Evolutionary conservation across 2,113 vertebrate genomes (phyloP).

Genomic region (Triplophysa tibetana): DNA sequence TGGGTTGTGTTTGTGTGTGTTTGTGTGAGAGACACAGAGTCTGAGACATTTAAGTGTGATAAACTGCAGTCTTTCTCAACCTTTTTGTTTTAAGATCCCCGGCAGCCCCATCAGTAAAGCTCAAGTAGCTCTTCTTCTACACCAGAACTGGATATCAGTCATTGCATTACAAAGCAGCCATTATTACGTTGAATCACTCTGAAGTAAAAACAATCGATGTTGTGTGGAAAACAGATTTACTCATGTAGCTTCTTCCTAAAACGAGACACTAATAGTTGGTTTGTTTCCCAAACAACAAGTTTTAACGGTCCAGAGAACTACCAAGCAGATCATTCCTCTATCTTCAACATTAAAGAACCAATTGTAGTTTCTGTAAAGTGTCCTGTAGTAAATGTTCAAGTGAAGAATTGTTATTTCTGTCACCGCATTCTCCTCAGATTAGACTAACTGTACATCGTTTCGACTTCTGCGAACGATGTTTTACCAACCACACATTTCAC

Average conservation of each 20-base stretch:
- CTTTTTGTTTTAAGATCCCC: neutral
- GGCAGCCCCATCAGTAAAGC: no score
- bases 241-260: no score
- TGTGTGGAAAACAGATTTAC: no score
- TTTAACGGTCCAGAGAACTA: no score
- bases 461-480: neutral
- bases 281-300: no score
- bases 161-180: no score
- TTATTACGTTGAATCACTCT: no score
- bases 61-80: neutral
- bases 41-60: constrained; percentile 13
- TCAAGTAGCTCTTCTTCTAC: no score
- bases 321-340: no score
- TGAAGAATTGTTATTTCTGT: neutral
- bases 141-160: no score
- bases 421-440: neutral
- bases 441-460: neutral
- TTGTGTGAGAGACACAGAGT: constrained; percentile 40
- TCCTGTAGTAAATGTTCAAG: neutral
- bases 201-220: no score
- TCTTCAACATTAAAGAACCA: neutral
- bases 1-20: constrained; percentile 13
- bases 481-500: neutral
- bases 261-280: no score
- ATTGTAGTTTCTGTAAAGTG: neutral